Evolutionary conservation across 1,140 invertebrate genomes (phyloP).

Genomic region (Branchinecta lindahli): DNA sequence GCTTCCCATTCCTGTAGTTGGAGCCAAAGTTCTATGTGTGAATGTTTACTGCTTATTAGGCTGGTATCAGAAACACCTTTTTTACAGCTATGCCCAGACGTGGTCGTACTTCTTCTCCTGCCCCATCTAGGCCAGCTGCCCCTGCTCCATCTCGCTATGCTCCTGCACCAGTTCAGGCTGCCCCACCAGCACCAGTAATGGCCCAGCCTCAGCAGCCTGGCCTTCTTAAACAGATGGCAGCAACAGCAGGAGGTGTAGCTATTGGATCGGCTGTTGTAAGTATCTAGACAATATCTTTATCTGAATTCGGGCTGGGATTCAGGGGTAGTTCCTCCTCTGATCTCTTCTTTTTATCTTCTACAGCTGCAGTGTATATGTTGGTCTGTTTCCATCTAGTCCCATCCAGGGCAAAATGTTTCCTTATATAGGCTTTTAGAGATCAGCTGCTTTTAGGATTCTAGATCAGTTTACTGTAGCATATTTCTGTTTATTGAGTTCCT

Average conservation of each 20-base stretch:
- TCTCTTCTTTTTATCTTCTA: slow-evolving; percentile 14
- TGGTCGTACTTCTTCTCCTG: slow-evolving; percentile 25
- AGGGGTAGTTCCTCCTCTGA: background rate
- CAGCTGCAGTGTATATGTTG: background rate
- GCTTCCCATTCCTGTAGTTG: too few species aligned
- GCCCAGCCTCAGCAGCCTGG: slow-evolving; percentile 41
- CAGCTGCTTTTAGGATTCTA: too few species aligned
- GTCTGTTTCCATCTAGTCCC: too few species aligned
- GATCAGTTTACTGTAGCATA: too few species aligned
- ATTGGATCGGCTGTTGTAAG: slow-evolving; percentile 63
- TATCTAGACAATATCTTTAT: slow-evolving; percentile 20
- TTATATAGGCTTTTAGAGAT: too few species aligned
- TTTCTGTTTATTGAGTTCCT: too few species aligned
- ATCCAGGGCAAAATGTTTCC: too few species aligned
- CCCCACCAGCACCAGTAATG: slow-evolving; percentile 34
- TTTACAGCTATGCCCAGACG: background rate
- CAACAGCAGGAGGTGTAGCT: slow-evolving; percentile 71
- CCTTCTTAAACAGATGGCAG: slow-evolving; percentile 64
- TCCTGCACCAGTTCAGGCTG: slow-evolving; percentile 35
- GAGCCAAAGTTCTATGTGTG: too few species aligned
- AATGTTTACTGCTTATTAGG: too few species aligned
- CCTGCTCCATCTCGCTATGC: slow-evolving; percentile 33
- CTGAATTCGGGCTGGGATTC: background rate
- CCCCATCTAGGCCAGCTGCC: slow-evolving; percentile 29
- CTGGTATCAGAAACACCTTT: too few species aligned